Conservation (phyloP, 2,888 invertebrate genomes). For the Ophion costatus region DNA sequence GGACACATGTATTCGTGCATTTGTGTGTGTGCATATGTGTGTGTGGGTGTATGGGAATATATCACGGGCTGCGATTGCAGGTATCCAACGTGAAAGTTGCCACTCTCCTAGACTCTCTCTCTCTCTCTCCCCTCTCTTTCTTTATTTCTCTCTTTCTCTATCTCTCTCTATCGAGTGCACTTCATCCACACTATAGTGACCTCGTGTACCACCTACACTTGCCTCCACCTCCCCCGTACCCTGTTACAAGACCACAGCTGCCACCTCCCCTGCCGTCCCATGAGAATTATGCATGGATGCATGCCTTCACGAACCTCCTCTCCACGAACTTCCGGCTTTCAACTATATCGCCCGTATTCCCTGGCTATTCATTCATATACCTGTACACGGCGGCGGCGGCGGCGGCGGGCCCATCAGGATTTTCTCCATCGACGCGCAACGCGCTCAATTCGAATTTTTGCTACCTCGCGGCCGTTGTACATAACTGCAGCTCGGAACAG, state of each 20-base stretch:
- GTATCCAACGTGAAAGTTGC: constrained; percentile 44
- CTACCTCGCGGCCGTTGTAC: not conserved
- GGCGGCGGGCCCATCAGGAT: not conserved
- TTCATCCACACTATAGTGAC: not conserved
- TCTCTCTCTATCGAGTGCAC: constrained; percentile 3
- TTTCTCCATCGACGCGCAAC: constrained; percentile 3
- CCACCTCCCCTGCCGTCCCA: constrained; percentile 62
- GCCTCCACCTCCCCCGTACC: not conserved
- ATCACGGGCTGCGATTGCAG: constrained; percentile 56
- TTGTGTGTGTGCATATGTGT: constrained; percentile 12
- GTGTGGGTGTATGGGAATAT: constrained; percentile 25
- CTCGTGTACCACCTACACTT: constrained; percentile 2
- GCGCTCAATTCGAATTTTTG: not conserved
- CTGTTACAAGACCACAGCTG: constrained; percentile 36
- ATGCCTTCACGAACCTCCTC: constrained; percentile 68
- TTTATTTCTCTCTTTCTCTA: not conserved
- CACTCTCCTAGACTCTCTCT: constrained; percentile 29
- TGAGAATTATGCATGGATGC: constrained; percentile 74
- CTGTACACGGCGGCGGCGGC: not conserved
- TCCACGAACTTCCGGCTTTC: constrained; percentile 69
- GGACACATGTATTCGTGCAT: constrained; percentile 3
- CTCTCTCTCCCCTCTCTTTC: constrained; percentile 16
- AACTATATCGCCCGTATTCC: constrained; percentile 53
- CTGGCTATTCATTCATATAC: constrained; percentile 8
- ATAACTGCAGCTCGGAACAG: not conserved